Evolutionary conservation across 1,140 invertebrate genomes (phyloP).

Genomic region (Sitobion miscanthi): DNA sequence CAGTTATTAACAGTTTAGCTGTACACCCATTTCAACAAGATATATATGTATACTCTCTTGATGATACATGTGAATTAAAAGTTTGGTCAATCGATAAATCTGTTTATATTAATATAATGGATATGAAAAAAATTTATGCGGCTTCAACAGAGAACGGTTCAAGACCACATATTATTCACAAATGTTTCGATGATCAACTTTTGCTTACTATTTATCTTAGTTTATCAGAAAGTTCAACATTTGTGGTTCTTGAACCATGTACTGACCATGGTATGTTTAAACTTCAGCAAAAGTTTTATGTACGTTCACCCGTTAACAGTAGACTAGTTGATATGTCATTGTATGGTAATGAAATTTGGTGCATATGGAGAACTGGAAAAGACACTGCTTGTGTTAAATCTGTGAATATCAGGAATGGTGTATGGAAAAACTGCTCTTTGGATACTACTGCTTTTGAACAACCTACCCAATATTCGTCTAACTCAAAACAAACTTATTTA

Average conservation of each 20-base stretch:
- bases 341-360: conserved; percentile 45
- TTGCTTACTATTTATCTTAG: conserved; percentile 48
- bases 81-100: conserved; percentile 55
- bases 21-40: conserved; percentile 53
- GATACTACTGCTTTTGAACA: conserved; percentile 49
- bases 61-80: conserved; percentile 49
- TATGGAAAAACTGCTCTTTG: conserved; percentile 41
- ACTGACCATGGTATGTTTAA: conserved; percentile 46
- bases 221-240: conserved; percentile 48
- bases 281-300: conserved; percentile 48
- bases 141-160: conserved; percentile 39
- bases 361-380: conserved; percentile 55
- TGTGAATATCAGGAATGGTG: conserved; percentile 27
- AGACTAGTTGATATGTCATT: conserved; percentile 52
- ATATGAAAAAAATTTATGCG: conserved; percentile 51
- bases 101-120: conserved; percentile 51
- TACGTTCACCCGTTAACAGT: neutral
- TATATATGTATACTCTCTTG: conserved; percentile 49
- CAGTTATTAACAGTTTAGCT: conserved; percentile 54
- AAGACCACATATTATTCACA: conserved; percentile 54
- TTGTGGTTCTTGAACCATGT: conserved; percentile 48
- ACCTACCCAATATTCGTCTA: neutral
- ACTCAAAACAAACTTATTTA: conserved; percentile 43
- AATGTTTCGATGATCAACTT: conserved; percentile 42
- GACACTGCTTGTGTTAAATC: conserved; percentile 41